These are phyloP conservation scores for Maccullochella peelii DNA, from an alignment of 2,113 vertebrate genomes.

Conservation along the genomic window DNA sequence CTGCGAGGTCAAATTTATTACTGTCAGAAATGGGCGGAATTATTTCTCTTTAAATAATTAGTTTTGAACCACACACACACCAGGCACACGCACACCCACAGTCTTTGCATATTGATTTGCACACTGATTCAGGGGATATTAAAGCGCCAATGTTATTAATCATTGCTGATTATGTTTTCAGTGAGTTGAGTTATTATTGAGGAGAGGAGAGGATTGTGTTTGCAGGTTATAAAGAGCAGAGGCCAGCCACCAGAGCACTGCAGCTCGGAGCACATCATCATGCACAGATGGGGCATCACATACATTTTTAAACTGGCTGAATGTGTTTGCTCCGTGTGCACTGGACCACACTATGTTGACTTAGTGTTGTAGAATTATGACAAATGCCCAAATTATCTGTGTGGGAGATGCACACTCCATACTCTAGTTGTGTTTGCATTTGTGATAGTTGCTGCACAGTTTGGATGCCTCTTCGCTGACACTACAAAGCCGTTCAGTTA, in stretches of 20 bases:
- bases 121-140: slow-evolving; percentile 64
- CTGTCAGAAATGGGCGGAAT: slow-evolving; percentile 56
- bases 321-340: slow-evolving; percentile 23
- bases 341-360: slow-evolving; percentile 31
- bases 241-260: not conserved
- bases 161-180: slow-evolving; percentile 66
- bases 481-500: slow-evolving; percentile 45
- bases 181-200: slow-evolving; percentile 49
- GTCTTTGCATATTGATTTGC: slow-evolving; percentile 60
- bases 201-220: slow-evolving; percentile 30
- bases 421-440: slow-evolving; percentile 4
- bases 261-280: slow-evolving; percentile 24
- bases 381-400: slow-evolving; percentile 26
- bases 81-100: not conserved
- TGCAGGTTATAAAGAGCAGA: slow-evolving; percentile 30
- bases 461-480: slow-evolving; percentile 17
- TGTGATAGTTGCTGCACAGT: slow-evolving; percentile 7
- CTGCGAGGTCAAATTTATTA: slow-evolving; percentile 60
- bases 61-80: slow-evolving; percentile 40
- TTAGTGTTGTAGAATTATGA: slow-evolving; percentile 18
- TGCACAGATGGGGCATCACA: slow-evolving; percentile 23
- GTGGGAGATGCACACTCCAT: not conserved
- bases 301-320: slow-evolving; percentile 51
- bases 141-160: slow-evolving; percentile 62
- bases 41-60: slow-evolving; percentile 67